Base-by-base conservation (phyloP, 2,113 vertebrate species). In the Hyaena hyaena region DNA sequence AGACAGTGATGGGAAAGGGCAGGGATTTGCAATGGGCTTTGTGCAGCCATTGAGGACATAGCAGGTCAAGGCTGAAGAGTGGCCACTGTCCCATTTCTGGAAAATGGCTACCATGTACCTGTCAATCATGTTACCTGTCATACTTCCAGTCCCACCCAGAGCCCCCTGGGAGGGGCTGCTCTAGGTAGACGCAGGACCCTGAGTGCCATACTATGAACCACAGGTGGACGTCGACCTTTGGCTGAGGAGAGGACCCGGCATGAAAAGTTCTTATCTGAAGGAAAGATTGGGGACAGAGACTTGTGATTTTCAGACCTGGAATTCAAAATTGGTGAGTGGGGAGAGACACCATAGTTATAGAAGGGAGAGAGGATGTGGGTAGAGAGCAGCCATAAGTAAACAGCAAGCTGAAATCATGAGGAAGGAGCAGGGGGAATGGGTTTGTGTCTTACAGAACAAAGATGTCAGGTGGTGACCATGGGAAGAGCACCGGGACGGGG, bases 311-410 rank as follows among this genome's bases (percentile, higher is more conserved):
- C 45, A 43, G 86, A 86, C n/a, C 21, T 43, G 3, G 26, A 66
- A 61, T 43, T 31, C 24, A 53, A 55, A 58, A 66, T 66, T 14
- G 23, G 12, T 21, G 61, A 26, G 21, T 7, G 31, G 76, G 21
- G 66, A 21, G 1, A 50, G 69, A 35, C 4, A 19, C 8, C 10
- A 4, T 0, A 1, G 10, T n/a, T 10, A 10, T 1, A 26, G 61
- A 26, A 19, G 1, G 19, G 23, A 69, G n/a, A 68, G 35, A 61
- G 10, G 23, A 8, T 10, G 19, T 2, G 4, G 0, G 0, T 19
- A 21, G 31, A 68, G 55, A 58, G 55, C 19, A 55, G 43, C 77
- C 61, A 0, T 1, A 45, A 71, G 50, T 31, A 1, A 16, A 6
- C 1, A 48, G 53, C 2, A 10, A 15, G 17, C 16, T 4, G 79